Conservation (phyloP, 1,140 invertebrate genomes). For the Augochlora pura region DNA sequence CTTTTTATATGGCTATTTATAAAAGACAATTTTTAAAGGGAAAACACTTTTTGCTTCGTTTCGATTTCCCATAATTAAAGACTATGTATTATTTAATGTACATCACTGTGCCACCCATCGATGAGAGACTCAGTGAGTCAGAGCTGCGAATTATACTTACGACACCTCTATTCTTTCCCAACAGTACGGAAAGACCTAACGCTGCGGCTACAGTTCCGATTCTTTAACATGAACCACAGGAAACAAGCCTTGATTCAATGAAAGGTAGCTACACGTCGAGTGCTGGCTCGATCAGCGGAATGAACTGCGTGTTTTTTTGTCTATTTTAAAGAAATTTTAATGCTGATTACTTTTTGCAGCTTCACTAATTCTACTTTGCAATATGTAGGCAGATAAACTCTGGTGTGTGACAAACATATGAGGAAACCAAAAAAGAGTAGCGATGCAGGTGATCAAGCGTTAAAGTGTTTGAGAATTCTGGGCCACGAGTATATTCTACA, state of each 20-base stretch:
- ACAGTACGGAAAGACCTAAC: slow-evolving; percentile 96
- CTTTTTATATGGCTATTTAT: not conserved
- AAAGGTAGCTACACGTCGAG: slow-evolving; percentile 77
- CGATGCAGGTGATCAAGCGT: not conserved
- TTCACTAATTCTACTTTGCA: slow-evolving; percentile 49
- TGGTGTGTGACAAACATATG: not conserved
- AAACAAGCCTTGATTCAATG: slow-evolving; percentile 92
- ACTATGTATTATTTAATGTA: not conserved
- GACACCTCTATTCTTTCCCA: slow-evolving; percentile 78
- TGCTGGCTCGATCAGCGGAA: slow-evolving; percentile 53
- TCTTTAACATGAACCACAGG: slow-evolving; percentile 94
- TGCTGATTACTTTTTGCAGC: slow-evolving; percentile 42
- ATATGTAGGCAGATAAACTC: not conserved
- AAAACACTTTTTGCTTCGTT: not conserved
- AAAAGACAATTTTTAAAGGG: not conserved
- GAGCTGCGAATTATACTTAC: slow-evolving; percentile 59
- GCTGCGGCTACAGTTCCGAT: slow-evolving; percentile 94
- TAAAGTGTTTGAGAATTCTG: not conserved
- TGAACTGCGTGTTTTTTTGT: slow-evolving; percentile 40
- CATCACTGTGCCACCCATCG: slow-evolving; percentile 33
- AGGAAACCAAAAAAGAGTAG: not conserved
- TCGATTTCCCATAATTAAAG: slow-evolving; percentile 1
- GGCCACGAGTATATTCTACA: not conserved
- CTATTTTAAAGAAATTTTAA: slow-evolving; percentile 24
- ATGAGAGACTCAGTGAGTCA: slow-evolving; percentile 42